Percentiles rank a stretch among this genome's conserved stretches.
Conservation (phyloP, 2,888 invertebrate genomes). For the Lumbricus terrestris region DNA sequence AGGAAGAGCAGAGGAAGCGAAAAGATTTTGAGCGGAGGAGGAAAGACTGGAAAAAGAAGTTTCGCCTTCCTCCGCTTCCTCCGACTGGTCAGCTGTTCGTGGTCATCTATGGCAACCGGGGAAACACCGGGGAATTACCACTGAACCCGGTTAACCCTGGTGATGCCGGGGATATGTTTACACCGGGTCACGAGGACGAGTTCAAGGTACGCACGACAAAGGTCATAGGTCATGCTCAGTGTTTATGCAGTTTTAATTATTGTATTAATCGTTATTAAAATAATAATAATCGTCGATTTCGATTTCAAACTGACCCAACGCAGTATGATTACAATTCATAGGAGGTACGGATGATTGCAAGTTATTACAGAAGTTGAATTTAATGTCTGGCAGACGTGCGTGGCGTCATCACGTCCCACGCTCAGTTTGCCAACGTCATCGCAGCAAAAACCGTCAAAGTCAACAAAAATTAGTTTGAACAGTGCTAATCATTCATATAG, state of each 20-base stretch:
- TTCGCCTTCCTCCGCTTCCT: background rate
- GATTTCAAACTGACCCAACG: too few species aligned
- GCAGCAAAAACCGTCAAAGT: too few species aligned
- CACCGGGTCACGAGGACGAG: background rate
- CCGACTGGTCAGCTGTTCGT: slow-evolving; percentile 5
- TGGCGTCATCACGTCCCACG: too few species aligned
- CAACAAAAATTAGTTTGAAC: too few species aligned
- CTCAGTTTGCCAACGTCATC: too few species aligned
- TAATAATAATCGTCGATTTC: too few species aligned
- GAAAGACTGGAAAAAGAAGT: background rate
- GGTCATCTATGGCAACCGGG: slow-evolving; percentile 52
- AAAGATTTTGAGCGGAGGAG: slow-evolving; percentile 7
- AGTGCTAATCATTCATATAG: too few species aligned
- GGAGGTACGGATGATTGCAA: too few species aligned
- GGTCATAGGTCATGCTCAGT: slow-evolving; percentile 3
- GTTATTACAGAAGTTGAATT: too few species aligned
- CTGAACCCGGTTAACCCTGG: slow-evolving; percentile 12
- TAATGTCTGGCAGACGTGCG: too few species aligned
- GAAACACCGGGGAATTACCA: slow-evolving; percentile 43
- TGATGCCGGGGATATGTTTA: background rate
- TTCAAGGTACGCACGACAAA: background rate
- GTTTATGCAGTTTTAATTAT: background rate
- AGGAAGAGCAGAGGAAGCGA: background rate
- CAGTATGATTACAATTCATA: too few species aligned
- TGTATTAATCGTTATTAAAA: too few species aligned